Evolutionary conservation across 1,140 invertebrate genomes (phyloP).

Genomic region (Orchesella cincta): DNA sequence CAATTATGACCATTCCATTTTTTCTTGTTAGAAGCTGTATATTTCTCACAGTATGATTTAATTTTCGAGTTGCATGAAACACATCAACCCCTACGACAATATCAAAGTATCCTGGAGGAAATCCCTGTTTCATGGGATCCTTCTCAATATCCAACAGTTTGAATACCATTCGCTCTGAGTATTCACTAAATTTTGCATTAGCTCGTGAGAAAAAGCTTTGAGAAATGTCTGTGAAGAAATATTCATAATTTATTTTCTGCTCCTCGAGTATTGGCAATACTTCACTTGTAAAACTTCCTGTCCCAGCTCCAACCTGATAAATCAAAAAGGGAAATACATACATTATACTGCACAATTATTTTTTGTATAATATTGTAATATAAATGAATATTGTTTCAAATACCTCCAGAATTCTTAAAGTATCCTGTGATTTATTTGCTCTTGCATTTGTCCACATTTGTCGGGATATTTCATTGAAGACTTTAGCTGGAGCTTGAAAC

Average conservation of each 20-base stretch:
- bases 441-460: neutral
- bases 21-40: slow-evolving; percentile 13
- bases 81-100: slow-evolving; percentile 30
- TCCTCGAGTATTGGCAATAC: neutral
- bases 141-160: slow-evolving; percentile 28
- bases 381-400: no score
- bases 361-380: no score
- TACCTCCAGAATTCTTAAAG: neutral
- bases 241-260: neutral
- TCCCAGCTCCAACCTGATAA: neutral
- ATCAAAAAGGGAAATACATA: no score
- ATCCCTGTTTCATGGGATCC: slow-evolving; percentile 30
- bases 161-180: neutral
- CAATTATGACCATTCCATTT: neutral
- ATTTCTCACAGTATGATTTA: neutral
- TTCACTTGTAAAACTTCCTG: neutral
- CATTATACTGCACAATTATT: no score
- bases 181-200: slow-evolving; percentile 16
- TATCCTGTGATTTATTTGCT: no score
- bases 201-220: slow-evolving; percentile 26
- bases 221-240: slow-evolving; percentile 35
- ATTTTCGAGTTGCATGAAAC: slow-evolving; percentile 27
- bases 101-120: slow-evolving; percentile 27
- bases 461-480: neutral
- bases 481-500: neutral